Evolutionary conservation across 2,797 vertebrate species (phyloP).

Genomic region (Percopsis omiscomaycus): DNA sequence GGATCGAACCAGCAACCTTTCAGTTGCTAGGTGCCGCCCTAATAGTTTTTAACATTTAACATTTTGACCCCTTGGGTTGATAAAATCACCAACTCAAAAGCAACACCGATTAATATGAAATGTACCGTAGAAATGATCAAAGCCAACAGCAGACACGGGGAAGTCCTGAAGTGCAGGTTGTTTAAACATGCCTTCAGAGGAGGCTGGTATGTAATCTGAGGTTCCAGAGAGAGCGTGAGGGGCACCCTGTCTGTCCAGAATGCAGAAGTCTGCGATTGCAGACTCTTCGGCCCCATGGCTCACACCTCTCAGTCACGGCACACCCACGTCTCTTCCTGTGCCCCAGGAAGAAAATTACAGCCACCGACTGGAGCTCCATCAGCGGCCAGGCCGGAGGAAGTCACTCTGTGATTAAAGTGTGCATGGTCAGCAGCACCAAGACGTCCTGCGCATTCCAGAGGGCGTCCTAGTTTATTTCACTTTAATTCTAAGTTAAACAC

Average conservation of each 20-base stretch:
- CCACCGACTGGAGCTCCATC: slow-evolving; percentile 60
- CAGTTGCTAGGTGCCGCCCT: no score
- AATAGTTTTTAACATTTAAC: no score
- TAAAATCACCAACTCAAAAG: no score
- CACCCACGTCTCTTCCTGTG: slow-evolving; percentile 66
- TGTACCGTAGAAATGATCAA: no score
- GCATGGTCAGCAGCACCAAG: slow-evolving; percentile 63
- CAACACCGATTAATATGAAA: no score
- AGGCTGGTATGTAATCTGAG: slow-evolving; percentile 39
- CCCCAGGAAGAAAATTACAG: slow-evolving; percentile 74
- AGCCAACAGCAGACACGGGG: no score
- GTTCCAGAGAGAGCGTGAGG: slow-evolving; percentile 43
- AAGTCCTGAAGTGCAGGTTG: slow-evolving; percentile 6
- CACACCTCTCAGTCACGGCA: slow-evolving; percentile 65
- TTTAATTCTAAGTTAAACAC: slow-evolving; percentile 35
- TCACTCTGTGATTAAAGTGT: slow-evolving; percentile 68
- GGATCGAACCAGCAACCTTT: no score
- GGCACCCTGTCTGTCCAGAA: slow-evolving; percentile 56
- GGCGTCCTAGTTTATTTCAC: slow-evolving; percentile 57
- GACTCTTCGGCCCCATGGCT: slow-evolving; percentile 46
- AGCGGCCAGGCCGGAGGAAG: slow-evolving; percentile 65
- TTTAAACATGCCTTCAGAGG: slow-evolving; percentile 9
- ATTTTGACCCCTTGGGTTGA: no score
- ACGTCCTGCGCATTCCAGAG: slow-evolving; percentile 51
- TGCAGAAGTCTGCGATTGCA: slow-evolving; percentile 12